These are phyloP conservation scores for Tetramorium alpestre DNA, from an alignment of 1,140 invertebrate genomes.

Conservation along the genomic window DNA sequence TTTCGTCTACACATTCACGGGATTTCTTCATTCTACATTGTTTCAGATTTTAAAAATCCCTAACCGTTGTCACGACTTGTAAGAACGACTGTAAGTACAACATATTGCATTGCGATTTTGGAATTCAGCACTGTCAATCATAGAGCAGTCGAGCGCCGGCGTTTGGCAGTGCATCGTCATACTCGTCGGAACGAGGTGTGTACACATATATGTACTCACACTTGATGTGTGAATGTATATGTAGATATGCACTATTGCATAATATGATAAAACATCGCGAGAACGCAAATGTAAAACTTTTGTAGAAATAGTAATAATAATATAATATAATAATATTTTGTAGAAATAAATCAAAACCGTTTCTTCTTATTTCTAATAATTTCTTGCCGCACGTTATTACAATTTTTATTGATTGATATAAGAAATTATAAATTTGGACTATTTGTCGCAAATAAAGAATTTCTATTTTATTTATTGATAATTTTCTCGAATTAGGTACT, in stretches of 20 bases:
- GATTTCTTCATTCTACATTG: slow-evolving; percentile 62
- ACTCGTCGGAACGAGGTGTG: slow-evolving; percentile 10
- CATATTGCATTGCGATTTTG: slow-evolving; percentile 85
- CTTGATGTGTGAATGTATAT: neutral
- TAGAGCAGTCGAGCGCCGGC: slow-evolving; percentile 76
- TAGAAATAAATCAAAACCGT: neutral
- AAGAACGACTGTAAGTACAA: slow-evolving; percentile 84
- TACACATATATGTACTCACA: neutral
- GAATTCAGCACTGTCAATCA: slow-evolving; percentile 80
- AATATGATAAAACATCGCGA: neutral
- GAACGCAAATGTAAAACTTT: neutral
- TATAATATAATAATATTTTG: too few relatives aligned
- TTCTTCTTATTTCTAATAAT: neutral
- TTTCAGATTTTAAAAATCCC: slow-evolving; percentile 71
- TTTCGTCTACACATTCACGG: slow-evolving; percentile 60
- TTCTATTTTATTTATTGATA: neutral
- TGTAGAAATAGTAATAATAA: neutral
- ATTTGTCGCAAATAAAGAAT: neutral
- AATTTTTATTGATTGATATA: neutral
- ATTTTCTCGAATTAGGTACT: neutral
- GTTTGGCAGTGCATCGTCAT: slow-evolving; percentile 79
- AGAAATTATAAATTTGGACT: neutral
- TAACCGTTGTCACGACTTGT: slow-evolving; percentile 76
- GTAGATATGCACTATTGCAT: neutral
- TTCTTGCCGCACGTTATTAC: neutral